A percentile compares a stretch with the other conserved stretches of the same genome.
phyloP scores from a whole-genome alignment of 2,888 invertebrate species.

The Dryomyza anilis region DNA sequence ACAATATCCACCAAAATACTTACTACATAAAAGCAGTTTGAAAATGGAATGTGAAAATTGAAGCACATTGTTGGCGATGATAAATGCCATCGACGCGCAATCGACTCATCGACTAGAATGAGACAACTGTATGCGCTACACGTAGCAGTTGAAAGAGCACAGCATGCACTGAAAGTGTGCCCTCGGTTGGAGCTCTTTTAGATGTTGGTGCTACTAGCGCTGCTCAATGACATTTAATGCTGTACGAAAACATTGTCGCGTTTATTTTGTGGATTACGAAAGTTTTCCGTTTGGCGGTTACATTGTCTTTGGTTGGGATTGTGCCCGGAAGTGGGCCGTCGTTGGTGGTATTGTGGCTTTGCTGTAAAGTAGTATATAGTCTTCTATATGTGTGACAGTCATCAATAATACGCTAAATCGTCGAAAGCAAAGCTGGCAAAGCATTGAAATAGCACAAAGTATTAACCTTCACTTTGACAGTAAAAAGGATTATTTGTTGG shows the following conservation, averaged over 20 bases:
- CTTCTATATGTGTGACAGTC: not conserved
- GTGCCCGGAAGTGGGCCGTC: not conserved
- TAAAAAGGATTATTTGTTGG: too few species aligned
- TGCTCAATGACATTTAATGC: conserved; percentile 7
- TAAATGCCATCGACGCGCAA: conserved; percentile 3
- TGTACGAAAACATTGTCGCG: conserved; percentile 13
- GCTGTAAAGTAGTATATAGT: not conserved
- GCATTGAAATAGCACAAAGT: not conserved
- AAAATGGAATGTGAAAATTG: conserved; percentile 1
- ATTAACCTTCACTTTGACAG: not conserved
- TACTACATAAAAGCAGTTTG: not conserved
- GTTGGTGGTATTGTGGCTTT: not conserved
- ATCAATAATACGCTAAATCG: conserved; percentile 2
- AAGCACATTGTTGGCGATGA: not conserved
- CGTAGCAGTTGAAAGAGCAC: not conserved
- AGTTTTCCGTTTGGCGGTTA: conserved; percentile 7
- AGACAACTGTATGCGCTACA: not conserved
- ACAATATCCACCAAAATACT: not conserved
- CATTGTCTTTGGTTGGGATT: not conserved
- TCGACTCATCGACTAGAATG: not conserved
- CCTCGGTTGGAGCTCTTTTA: too few species aligned
- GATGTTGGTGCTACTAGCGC: too few species aligned
- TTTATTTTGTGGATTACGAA: not conserved
- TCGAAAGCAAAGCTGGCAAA: not conserved
- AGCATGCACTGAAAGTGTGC: too few species aligned